A percentile compares a stretch with the other conserved stretches of the same genome.
Conservation (phyloP, 2,113 vertebrate species). For the Budorcas taxicolor region DNA sequence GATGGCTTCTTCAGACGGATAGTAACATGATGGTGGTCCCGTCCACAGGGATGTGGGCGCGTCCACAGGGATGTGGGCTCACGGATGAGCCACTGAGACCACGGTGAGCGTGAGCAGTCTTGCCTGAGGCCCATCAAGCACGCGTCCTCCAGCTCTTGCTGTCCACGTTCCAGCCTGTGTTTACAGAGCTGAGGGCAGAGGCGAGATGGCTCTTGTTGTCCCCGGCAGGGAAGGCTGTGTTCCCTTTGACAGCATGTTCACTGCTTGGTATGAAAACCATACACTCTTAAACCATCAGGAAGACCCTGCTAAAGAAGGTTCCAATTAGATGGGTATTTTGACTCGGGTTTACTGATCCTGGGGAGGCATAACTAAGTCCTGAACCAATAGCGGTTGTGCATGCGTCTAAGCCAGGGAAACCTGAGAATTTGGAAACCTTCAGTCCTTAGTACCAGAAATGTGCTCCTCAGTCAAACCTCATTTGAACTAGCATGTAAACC, state of each 20-base stretch:
- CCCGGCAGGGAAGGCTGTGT: background rate
- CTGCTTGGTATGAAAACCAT: background rate
- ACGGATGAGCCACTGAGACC: rapidly evolving
- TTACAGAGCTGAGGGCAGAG: background rate
- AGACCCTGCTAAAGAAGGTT: conserved; percentile 27
- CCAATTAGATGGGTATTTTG: conserved; percentile 37
- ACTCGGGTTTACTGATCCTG: conserved; percentile 30
- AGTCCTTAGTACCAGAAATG: background rate
- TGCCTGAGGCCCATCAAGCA: rapidly evolving
- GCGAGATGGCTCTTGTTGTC: background rate
- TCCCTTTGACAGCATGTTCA: background rate
- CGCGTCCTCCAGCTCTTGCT: background rate
- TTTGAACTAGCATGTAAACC: background rate
- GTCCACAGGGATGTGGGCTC: rapidly evolving
- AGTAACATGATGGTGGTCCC: background rate
- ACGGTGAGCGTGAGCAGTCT: rapidly evolving
- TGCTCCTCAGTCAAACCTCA: background rate
- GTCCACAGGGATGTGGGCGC: rapidly evolving
- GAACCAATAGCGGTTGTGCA: background rate
- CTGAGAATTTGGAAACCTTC: background rate
- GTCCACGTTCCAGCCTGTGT: background rate
- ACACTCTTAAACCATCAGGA: conserved; percentile 1
- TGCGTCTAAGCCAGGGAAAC: background rate
- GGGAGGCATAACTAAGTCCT: background rate
- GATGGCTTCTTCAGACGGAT: background rate